Evolutionary conservation across 2,797 vertebrate species (phyloP), one percentile per base, ranked within the genome.

Genomic region (Holocentrus rufus): DNA sequence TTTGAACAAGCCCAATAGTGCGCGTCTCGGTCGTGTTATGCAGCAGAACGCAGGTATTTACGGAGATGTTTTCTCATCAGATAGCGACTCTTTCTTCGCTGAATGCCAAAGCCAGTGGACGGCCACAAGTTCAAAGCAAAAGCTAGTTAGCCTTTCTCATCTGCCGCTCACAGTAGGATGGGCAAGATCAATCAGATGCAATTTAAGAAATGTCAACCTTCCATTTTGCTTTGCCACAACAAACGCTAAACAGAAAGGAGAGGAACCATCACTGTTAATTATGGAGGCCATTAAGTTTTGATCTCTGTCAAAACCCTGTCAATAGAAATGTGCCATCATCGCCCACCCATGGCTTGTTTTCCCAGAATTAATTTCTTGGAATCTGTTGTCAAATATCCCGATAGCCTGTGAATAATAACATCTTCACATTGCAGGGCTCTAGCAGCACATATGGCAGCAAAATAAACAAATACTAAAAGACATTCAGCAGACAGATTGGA

Each of bases 201-300:
- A 91, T 91, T 90, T 83, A 59, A 91, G 85, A 93, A 92, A 93
- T 91, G 92, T 91, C 90, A 94, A 72, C 85, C 84, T 66, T 83
- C 76, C 69, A 81, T 90, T 89, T 89, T 80, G 65, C 82, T 83
- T 77, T 73, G 52, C 68, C 69, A 68, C 84, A 86, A 85, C 86
- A 90, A 90, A 89, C 79, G 61, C 87, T 86, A 86, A 89, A 69
- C 84, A 76, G 70, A 83, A 69, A 67, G 49, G 60, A 65, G 65
- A 84, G 69, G 80, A 90, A 81, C 87, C 82, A 81, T 87, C 79
- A 53, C 72, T 72, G 85, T 88, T 92, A 91, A 93, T 94, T 93
- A 92, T 82, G 81, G 88, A 90, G 80, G 81, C 90, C 81, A 90
- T 93, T 90, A 92, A 69, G 58, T 81, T 87, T 81, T 83, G 88